Conservation (phyloP, 2,113 vertebrate genomes). For the Puffinus mauretanicus region DNA sequence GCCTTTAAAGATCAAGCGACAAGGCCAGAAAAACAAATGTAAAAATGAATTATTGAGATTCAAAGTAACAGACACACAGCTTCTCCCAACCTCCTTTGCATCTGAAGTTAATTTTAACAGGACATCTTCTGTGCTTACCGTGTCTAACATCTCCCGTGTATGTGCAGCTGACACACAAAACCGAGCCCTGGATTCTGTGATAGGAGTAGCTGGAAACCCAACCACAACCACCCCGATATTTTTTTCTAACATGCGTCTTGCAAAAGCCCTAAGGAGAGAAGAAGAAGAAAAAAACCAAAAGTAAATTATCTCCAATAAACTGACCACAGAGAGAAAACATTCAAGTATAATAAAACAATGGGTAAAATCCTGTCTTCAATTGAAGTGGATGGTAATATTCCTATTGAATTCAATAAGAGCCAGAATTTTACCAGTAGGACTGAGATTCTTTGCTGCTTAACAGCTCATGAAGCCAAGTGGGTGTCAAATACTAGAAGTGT, state of each 20-base stretch:
- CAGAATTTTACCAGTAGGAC: background rate
- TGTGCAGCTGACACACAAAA: conserved; percentile 90
- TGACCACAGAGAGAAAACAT: conserved; percentile 7
- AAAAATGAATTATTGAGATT: background rate
- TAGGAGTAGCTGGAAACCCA: conserved; percentile 91
- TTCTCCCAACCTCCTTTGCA: background rate
- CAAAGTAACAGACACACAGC: background rate
- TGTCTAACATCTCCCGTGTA: conserved; percentile 86
- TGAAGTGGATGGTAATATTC: background rate
- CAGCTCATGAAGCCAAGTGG: background rate
- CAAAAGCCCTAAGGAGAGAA: conserved; percentile 80
- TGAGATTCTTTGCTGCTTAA: background rate
- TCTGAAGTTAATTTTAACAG: conserved; percentile 34
- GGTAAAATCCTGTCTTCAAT: background rate
- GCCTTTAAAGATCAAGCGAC: background rate
- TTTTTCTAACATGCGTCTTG: conserved; percentile 82
- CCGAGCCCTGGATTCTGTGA: conserved; percentile 87
- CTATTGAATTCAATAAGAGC: background rate
- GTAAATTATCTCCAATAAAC: background rate
- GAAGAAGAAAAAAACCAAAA: background rate
- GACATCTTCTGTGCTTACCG: conserved; percentile 71
- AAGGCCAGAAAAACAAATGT: background rate
- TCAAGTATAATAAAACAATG: background rate
- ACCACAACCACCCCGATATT: conserved; percentile 91
- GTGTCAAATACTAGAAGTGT: background rate